Evolutionary conservation across 2,797 vertebrate species (phyloP).

Genomic region (Podarcis lilfordi): DNA sequence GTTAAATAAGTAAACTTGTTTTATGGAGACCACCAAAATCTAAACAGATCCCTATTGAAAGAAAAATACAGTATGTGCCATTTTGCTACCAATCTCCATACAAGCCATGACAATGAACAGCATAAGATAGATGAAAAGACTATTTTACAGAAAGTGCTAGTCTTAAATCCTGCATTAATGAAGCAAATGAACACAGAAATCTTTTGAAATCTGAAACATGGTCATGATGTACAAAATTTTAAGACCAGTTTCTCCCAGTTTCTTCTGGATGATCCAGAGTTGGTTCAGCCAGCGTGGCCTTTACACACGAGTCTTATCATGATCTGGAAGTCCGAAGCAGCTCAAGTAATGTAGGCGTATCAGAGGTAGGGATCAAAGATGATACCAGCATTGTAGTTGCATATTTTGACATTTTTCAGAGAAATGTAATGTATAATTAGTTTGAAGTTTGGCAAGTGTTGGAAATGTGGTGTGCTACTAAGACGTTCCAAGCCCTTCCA

Average conservation of each 20-base stretch:
- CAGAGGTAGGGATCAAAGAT: no score
- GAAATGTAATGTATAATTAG: no score
- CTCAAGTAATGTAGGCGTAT: no score
- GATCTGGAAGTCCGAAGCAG: no score
- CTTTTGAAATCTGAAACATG: constrained; percentile 24
- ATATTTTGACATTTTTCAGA: no score
- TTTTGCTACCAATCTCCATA: constrained; percentile 32
- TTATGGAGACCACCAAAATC: constrained; percentile 18
- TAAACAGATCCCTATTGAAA: constrained; percentile 41
- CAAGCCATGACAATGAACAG: constrained; percentile 12
- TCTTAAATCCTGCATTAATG: constrained; percentile 34
- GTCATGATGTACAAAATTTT: constrained; percentile 7
- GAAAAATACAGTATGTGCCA: constrained; percentile 22
- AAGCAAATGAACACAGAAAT: background rate
- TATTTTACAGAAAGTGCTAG: background rate
- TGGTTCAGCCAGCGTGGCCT: no score
- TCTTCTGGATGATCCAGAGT: background rate
- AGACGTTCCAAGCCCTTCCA: background rate
- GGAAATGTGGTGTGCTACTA: background rate
- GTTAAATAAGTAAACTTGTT: constrained; percentile 28
- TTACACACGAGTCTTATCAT: no score
- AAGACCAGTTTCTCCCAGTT: background rate
- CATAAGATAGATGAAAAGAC: constrained; percentile 33
- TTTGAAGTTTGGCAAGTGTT: no score
- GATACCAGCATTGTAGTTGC: no score